phyloP scores from a whole-genome alignment of 1,140 invertebrate species.

The Magallana angulata region DNA sequence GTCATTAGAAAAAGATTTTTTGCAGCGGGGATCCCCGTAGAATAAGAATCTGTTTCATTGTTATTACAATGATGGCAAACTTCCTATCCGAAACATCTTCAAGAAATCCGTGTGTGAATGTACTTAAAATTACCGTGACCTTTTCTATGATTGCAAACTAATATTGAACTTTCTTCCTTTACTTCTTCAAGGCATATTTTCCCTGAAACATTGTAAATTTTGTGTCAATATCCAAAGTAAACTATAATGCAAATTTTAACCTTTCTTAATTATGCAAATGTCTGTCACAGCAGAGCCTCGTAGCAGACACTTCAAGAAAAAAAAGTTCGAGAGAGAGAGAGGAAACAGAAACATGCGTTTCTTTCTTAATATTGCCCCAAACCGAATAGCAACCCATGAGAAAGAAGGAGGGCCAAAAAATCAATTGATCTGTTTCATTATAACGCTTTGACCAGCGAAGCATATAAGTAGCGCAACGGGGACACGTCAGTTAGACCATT shows the following conservation, averaged over 20 bases:
- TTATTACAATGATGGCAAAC: too few relatives aligned
- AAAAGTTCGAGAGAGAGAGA: neutral
- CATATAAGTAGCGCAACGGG: conserved; percentile 7
- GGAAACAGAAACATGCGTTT: conserved; percentile 22
- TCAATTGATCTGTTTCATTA: conserved; percentile 28
- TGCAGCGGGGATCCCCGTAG: too few relatives aligned
- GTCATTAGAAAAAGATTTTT: neutral
- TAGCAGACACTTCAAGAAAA: neutral
- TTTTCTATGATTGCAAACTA: too few relatives aligned
- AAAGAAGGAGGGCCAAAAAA: neutral
- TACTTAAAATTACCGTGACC: too few relatives aligned
- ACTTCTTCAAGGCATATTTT: neutral
- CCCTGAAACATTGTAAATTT: neutral
- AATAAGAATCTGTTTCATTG: too few relatives aligned
- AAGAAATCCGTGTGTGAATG: too few relatives aligned
- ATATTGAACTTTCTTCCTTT: too few relatives aligned
- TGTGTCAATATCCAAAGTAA: conserved; percentile 8
- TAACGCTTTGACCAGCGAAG: conserved; percentile 8
- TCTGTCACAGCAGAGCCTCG: neutral
- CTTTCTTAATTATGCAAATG: conserved; percentile 34
- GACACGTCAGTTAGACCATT: neutral
- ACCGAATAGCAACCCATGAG: neutral
- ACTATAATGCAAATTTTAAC: conserved; percentile 34
- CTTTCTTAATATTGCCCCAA: neutral
- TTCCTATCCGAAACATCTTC: too few relatives aligned